A percentile compares a stretch with the other conserved stretches of the same genome.
Conservation (phyloP, 1,140 invertebrate species). For the Nymphalis io region DNA sequence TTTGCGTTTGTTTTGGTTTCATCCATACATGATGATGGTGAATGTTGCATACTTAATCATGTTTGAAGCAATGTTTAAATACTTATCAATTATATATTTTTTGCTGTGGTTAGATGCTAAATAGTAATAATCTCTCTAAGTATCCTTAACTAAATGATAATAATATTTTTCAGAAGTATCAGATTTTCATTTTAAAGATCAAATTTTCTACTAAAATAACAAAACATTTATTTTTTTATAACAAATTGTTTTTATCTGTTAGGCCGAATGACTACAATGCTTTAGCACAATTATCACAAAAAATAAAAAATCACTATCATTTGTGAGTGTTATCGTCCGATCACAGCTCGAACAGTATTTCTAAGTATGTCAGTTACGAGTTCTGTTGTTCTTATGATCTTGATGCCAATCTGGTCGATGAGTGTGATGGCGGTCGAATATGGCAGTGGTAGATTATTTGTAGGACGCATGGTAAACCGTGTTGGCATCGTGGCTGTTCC, state of each 20-base stretch:
- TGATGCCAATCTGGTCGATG: slow-evolving; percentile 77
- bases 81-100: not conserved
- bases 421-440: slow-evolving; percentile 74
- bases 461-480: slow-evolving; percentile 54
- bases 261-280: slow-evolving; percentile 18
- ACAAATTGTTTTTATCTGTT: not conserved
- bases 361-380: slow-evolving; percentile 74
- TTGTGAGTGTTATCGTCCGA: slow-evolving; percentile 45
- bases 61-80: no score
- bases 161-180: not conserved
- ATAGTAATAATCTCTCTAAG: slow-evolving; percentile 1
- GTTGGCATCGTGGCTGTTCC: slow-evolving; percentile 55
- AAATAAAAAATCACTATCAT: not conserved
- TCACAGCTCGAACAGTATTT: slow-evolving; percentile 75
- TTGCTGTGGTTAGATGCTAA: not conserved
- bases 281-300: not conserved
- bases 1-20: not conserved
- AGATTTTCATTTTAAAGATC: not conserved
- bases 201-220: not conserved
- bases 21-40: no score
- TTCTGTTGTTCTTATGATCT: slow-evolving; percentile 78
- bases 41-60: no score
- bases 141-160: not conserved
- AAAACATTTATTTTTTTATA: not conserved
- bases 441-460: slow-evolving; percentile 47